A percentile compares a stretch with the other conserved stretches of the same genome.
Conservation (phyloP, 2,888 invertebrate genomes). For the Chrysolina oricalcia region DNA sequence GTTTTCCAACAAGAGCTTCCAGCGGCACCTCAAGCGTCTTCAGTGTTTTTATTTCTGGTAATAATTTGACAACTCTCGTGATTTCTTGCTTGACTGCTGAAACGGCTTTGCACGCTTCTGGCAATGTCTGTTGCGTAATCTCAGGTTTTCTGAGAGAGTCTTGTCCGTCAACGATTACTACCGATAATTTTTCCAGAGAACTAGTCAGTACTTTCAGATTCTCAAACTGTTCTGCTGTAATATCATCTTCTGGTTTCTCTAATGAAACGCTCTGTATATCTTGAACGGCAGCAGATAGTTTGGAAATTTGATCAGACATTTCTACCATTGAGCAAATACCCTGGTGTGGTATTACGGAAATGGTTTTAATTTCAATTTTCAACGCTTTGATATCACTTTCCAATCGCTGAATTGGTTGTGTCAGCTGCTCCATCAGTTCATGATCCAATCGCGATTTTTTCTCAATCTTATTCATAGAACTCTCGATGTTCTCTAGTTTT, state of each 20-base stretch:
- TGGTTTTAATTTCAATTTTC: neutral
- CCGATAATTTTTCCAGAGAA: neutral
- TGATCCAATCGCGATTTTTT: neutral
- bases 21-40: slow-evolving; percentile 15
- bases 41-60: slow-evolving; percentile 17
- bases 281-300: neutral
- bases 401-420: neutral
- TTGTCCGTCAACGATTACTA: slow-evolving; percentile 12
- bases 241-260: slow-evolving; percentile 12
- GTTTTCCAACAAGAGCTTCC: neutral
- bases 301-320: neutral
- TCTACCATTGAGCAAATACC: neutral
- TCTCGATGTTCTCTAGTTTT: slow-evolving; percentile 29
- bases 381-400: neutral
- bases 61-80: neutral
- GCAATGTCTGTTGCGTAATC: neutral
- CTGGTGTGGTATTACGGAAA: neutral
- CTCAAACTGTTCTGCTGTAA: neutral
- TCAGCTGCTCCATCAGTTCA: neutral
- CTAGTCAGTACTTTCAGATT: neutral
- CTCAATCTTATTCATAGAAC: neutral
- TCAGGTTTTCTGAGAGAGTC: slow-evolving; percentile 25
- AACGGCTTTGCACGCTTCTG: slow-evolving; percentile 27
- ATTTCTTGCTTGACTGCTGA: slow-evolving; percentile 28
- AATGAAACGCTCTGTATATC: neutral